phyloP scores from a whole-genome alignment of 2,113 vertebrate genomes.

The Pollimyrus isidori region DNA sequence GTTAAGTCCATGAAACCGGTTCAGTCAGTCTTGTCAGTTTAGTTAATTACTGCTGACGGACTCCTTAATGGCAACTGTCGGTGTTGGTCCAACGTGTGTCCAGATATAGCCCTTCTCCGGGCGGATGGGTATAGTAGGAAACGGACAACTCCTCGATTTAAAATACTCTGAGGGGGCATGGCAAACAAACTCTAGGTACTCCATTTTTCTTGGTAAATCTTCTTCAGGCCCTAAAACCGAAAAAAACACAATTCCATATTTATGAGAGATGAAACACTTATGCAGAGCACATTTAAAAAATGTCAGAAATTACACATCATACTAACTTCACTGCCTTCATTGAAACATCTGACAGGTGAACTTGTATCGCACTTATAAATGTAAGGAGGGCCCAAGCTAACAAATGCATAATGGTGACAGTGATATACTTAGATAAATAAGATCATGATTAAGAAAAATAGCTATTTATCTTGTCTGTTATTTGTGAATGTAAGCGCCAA shows the following conservation, averaged over 20 bases:
- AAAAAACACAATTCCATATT: background rate
- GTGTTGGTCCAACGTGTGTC: constrained; percentile 87
- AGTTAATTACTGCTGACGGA: constrained; percentile 68
- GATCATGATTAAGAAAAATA: too few species aligned
- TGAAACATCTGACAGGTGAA: background rate
- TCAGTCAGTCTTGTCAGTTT: constrained; percentile 29
- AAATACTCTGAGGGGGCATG: constrained; percentile 98
- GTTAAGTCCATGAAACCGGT: background rate
- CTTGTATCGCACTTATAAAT: background rate
- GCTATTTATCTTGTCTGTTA: too few species aligned
- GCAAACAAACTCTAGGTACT: constrained; percentile 95
- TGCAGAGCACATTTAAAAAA: background rate
- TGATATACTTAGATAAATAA: background rate
- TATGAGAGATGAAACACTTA: background rate
- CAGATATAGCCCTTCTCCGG: constrained; percentile 95
- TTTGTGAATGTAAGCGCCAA: too few species aligned
- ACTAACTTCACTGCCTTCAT: background rate
- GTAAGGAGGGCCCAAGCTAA: background rate
- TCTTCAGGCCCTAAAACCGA: constrained; percentile 83
- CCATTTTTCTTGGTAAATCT: constrained; percentile 95
- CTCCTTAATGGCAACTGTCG: constrained; percentile 80
- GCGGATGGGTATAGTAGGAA: constrained; percentile 86
- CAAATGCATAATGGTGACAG: background rate
- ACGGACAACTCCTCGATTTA: constrained; percentile 87
- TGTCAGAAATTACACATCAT: background rate